Conservation (phyloP, 2,888 invertebrate species). For the Colletes collaris region DNA sequence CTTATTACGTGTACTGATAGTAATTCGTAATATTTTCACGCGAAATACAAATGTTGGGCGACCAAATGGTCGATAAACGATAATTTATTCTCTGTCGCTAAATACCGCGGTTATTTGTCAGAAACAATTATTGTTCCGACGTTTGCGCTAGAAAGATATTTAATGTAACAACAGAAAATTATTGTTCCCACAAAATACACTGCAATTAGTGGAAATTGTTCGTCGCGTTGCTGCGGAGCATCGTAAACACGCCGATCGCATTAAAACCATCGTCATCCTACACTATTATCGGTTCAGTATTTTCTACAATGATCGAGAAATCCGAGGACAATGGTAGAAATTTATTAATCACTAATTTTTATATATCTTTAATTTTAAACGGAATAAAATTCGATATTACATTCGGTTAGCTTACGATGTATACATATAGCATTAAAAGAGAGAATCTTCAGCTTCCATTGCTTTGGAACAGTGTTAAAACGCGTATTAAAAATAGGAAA, state of each 20-base stretch:
- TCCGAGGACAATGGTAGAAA: no score
- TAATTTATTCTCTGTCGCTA: conserved; percentile 61
- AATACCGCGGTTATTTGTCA: conserved; percentile 58
- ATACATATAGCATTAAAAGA: no score
- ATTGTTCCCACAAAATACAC: conserved; percentile 47
- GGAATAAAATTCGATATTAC: no score
- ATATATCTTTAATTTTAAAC: no score
- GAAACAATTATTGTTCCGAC: conserved; percentile 55
- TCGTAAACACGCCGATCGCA: conserved; percentile 13
- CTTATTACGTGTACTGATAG: conserved; percentile 24
- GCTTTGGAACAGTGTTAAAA: no score
- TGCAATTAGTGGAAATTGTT: conserved; percentile 11
- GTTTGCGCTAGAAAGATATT: conserved; percentile 38
- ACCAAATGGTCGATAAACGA: conserved; percentile 21
- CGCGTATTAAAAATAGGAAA: no score
- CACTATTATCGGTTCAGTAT: no score
- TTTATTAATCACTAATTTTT: no score
- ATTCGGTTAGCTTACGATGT: no score
- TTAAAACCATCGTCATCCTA: not conserved
- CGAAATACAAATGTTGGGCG: conserved; percentile 12
- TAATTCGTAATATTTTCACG: conserved; percentile 21
- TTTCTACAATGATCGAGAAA: no score
- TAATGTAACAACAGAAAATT: conserved; percentile 54
- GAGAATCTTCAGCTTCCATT: no score
- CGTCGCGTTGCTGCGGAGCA: not conserved